Conservation (phyloP, 1,140 invertebrate genomes). For the Trichonephila inaurata region DNA sequence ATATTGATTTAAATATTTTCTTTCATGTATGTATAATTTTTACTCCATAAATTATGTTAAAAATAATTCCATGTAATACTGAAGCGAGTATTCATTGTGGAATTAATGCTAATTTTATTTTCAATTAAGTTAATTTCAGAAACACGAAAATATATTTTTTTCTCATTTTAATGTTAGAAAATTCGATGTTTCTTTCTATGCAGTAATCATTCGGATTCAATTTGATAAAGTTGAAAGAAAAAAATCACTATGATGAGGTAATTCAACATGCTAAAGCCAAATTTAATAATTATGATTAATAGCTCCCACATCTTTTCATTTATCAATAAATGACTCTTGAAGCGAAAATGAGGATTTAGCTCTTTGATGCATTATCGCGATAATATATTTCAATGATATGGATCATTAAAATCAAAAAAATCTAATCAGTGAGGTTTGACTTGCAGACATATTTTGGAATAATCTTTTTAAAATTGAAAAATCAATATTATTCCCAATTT, state of each 20-base stretch:
- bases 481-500: background rate
- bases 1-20: no score
- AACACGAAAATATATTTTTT: no score
- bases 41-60: no score
- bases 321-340: background rate
- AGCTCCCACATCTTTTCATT: background rate
- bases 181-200: no score
- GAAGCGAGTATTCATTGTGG: no score
- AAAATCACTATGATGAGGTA: background rate
- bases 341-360: background rate
- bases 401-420: background rate
- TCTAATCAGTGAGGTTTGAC: background rate
- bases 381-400: slow-evolving; percentile 6
- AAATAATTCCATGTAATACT: no score
- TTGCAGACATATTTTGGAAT: background rate
- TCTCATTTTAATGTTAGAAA: no score
- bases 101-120: no score
- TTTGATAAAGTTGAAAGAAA: no score
- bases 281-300: background rate
- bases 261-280: background rate
- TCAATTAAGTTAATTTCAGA: no score
- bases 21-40: no score
- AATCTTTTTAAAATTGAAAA: background rate
- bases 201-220: no score
- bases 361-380: background rate